Percentiles rank a stretch among this genome's conserved stretches.
Evolutionary conservation across 2,888 invertebrate genomes (phyloP).

Genomic region (Oligia fasciuncula): DNA sequence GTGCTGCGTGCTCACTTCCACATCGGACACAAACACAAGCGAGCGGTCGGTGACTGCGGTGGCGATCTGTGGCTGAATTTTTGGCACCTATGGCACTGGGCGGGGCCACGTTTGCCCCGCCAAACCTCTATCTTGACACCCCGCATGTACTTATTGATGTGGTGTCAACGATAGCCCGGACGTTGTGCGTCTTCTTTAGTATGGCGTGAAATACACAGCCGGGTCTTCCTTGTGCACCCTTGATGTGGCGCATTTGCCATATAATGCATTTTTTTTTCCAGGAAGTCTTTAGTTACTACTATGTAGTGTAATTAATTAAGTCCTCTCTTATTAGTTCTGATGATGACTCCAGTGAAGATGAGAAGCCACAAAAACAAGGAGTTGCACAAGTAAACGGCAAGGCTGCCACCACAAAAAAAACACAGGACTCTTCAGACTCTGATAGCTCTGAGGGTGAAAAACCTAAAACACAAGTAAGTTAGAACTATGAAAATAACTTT

Average conservation of each 20-base stretch:
- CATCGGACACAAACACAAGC: too few relatives aligned
- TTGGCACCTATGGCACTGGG: too few relatives aligned
- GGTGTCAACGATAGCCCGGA: too few relatives aligned
- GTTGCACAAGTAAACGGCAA: slow-evolving; percentile 78
- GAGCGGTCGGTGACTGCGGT: too few relatives aligned
- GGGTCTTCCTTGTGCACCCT: too few relatives aligned
- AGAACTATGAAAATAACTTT: neutral
- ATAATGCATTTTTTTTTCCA: neutral
- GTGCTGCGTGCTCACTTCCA: too few relatives aligned
- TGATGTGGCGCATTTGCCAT: neutral
- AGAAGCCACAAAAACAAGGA: slow-evolving; percentile 72
- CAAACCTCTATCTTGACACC: too few relatives aligned
- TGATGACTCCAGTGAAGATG: slow-evolving; percentile 69
- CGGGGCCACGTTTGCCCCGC: too few relatives aligned
- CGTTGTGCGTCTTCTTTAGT: too few relatives aligned
- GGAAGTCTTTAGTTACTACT: neutral
- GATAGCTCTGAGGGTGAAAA: slow-evolving; percentile 84
- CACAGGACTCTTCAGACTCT: slow-evolving; percentile 81
- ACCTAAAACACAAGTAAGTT: slow-evolving; percentile 71
- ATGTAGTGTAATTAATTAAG: neutral
- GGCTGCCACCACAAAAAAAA: slow-evolving; percentile 75
- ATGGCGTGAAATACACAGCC: too few relatives aligned
- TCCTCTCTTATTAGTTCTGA: slow-evolving; percentile 46
- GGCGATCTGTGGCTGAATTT: too few relatives aligned
- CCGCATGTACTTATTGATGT: too few relatives aligned